Base-by-base conservation (phyloP, 2,888 invertebrate genomes). In the Morinoia aosen region DNA sequence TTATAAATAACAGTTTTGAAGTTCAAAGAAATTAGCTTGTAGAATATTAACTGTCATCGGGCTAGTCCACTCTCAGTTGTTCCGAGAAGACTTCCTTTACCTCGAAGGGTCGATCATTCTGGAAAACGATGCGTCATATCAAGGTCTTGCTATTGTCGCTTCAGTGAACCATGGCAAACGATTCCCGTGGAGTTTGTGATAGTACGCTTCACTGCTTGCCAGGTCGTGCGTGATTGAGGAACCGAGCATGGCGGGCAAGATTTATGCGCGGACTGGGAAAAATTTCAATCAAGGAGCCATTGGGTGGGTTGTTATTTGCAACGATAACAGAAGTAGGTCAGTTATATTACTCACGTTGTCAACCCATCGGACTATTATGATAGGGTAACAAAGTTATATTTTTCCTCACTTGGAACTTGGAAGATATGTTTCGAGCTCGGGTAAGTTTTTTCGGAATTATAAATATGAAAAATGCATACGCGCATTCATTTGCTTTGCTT, bases 21-120 rank as follows among this genome's bases (percentile, higher is more conserved):
- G 19, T 33, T 2, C 3, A 76, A 33, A 19, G 33, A 33, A 76
- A 76, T 33, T 33, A 12, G 76, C 76, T 76, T 33, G 2, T 33
- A 33, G 8, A 33, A 25, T 76, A 16, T 76, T 76, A 33, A 0
- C 8, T 76, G 10, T 76, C 76, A 76, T 76, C 10, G 76, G 25
- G 76, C 76, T 10, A 76, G 76, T 76, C 76, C 76, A 25, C 25
- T 0, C 1, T 25, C 25, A 76, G 76, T 76, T 33, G 39, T 93
- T 93, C 93, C 48, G 58, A 39, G 93, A 93, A 93, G 56, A 19
- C n/a, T 57, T 57, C 57, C 93, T 14, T 12, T 93, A n/a, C 56
- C 93, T 57, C 93, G 93, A 57, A 93, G 57, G 57, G 48, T 57
- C 93, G 76, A 58, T 93, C 93, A 93, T 93, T 93, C 93, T 25